Conservation (phyloP, 2,888 invertebrate species). For the Syritta pipiens region DNA sequence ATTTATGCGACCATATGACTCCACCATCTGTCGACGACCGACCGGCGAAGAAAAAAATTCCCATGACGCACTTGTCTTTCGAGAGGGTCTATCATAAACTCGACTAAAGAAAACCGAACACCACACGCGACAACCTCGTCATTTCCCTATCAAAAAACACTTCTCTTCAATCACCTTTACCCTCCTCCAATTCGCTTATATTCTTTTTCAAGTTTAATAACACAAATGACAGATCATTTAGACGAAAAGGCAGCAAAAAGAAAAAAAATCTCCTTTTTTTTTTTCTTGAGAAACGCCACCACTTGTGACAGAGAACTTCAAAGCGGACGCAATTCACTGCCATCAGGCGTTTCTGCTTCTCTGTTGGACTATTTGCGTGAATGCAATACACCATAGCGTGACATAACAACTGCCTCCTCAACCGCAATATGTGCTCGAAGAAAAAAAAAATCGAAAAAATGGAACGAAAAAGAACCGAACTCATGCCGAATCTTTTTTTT, state of each 20-base stretch:
- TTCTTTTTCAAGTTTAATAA: not conserved
- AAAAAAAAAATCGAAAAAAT: too few species aligned
- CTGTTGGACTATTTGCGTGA: conserved; percentile 32
- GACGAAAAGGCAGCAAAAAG: not conserved
- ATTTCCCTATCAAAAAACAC: not conserved
- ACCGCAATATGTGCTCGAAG: conserved; percentile 2
- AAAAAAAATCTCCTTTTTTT: too few species aligned
- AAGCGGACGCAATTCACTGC: conserved; percentile 14
- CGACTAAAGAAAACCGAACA: too few species aligned
- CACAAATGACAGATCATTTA: conserved; percentile 11
- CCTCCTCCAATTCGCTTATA: too few species aligned
- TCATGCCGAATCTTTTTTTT: conserved; percentile 26
- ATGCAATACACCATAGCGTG: conserved; percentile 46
- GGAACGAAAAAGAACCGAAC: not conserved
- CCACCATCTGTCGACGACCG: too few species aligned
- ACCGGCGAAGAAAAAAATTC: too few species aligned
- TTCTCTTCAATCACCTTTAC: conserved; percentile 5
- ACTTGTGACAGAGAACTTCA: not conserved
- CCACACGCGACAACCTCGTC: not conserved
- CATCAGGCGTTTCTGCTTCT: not conserved
- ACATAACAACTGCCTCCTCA: conserved; percentile 3
- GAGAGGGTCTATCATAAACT: too few species aligned
- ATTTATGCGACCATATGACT: too few species aligned
- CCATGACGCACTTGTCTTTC: too few species aligned
- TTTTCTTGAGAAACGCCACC: not conserved